phyloP scores from a whole-genome alignment of 2,888 invertebrate genomes.

The Conus canariensis region DNA sequence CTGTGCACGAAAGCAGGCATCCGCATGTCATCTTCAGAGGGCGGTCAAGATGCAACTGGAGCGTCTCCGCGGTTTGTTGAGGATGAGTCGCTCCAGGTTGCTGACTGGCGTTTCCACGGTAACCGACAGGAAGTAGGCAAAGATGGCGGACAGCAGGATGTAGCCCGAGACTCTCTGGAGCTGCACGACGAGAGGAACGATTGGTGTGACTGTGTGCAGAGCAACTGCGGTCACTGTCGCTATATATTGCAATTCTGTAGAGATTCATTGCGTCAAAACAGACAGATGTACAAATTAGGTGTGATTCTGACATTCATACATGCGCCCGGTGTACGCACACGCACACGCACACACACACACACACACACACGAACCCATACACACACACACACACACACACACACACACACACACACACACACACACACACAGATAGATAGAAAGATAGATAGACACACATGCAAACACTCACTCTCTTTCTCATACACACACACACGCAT shows the following conservation, averaged over 20 bases:
- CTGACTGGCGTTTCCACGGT: slow-evolving; percentile 34
- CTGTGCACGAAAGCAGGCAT: not conserved
- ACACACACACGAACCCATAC: slow-evolving; percentile 11
- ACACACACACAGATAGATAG: not conserved
- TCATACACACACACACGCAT: not conserved
- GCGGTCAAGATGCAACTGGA: not conserved
- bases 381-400: slow-evolving; percentile 25
- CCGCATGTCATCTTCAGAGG: not conserved
- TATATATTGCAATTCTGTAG: too few species aligned
- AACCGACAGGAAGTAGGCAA: slow-evolving; percentile 33
- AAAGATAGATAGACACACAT: slow-evolving; percentile 10
- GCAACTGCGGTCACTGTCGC: too few species aligned
- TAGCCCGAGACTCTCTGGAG: slow-evolving; percentile 28
- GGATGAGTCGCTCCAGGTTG: not conserved
- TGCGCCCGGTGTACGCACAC: slow-evolving; percentile 8
- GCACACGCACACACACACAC: slow-evolving; percentile 29
- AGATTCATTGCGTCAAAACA: too few species aligned
- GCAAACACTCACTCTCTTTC: too few species aligned
- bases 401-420: not conserved
- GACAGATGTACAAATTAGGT: not conserved
- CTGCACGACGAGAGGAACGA: not conserved
- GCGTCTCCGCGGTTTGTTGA: not conserved
- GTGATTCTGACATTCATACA: slow-evolving; percentile 17
- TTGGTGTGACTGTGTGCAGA: too few species aligned
- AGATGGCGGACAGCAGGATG: slow-evolving; percentile 33